Percentiles rank a stretch among this genome's conserved stretches.
phyloP scores from a whole-genome alignment of 1,140 invertebrate species.

The Drosophila eugracilis region DNA sequence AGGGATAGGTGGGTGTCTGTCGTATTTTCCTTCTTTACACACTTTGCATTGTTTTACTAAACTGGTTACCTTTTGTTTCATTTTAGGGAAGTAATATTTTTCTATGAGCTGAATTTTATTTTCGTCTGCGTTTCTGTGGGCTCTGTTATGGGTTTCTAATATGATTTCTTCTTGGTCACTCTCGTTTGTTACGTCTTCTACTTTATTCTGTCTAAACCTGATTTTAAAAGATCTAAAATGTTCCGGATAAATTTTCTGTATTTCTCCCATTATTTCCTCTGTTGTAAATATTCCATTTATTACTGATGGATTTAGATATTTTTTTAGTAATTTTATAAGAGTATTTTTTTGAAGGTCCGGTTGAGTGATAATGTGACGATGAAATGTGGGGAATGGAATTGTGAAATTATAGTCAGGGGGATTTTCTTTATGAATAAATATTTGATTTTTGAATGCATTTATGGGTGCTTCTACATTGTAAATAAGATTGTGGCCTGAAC shows the following conservation, averaged over 20 bases:
- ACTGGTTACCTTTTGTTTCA: too few relatives aligned
- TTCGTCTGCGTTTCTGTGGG: too few relatives aligned
- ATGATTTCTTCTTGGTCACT: slow-evolving; percentile 2
- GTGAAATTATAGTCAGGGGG: slow-evolving; percentile 3
- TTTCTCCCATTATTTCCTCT: not conserved
- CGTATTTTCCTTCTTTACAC: too few relatives aligned
- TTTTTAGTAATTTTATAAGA: not conserved
- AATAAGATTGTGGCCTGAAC: slow-evolving; percentile 10
- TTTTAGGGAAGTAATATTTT: too few relatives aligned
- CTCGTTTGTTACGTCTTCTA: not conserved
- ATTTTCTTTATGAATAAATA: slow-evolving; percentile 14
- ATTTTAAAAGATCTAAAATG: slow-evolving; percentile 1
- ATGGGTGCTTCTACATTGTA: not conserved
- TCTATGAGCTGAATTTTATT: too few relatives aligned
- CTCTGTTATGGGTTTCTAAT: too few relatives aligned
- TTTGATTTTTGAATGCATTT: slow-evolving; percentile 8
- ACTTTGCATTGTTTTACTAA: too few relatives aligned
- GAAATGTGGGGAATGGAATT: not conserved
- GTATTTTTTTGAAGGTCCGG: not conserved
- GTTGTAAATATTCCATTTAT: too few relatives aligned
- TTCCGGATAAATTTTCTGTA: not conserved
- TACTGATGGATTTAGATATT: too few relatives aligned
- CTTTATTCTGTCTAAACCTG: not conserved
- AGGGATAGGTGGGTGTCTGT: too few relatives aligned
- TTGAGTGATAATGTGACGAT: not conserved